These are phyloP conservation scores for Hipposideros armiger DNA, from an alignment of 2,113 vertebrate genomes.

Conservation along the genomic window DNA sequence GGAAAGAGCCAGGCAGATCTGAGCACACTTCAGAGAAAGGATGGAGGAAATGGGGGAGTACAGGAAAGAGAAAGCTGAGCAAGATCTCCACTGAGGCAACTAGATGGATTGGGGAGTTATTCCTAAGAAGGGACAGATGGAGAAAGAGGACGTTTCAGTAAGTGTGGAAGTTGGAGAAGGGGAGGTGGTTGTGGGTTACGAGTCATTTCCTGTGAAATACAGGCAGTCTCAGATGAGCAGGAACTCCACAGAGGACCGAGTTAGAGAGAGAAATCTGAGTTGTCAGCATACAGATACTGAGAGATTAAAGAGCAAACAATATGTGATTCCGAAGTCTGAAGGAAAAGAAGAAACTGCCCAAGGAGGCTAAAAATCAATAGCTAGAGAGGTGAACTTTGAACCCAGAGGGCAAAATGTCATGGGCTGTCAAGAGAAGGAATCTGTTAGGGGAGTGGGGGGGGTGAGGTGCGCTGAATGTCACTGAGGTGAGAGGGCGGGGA, in stretches of 20 bases:
- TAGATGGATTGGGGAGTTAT: background rate
- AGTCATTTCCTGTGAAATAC: background rate
- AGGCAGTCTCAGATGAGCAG: background rate
- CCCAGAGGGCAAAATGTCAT: rapidly evolving
- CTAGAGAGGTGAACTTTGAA: background rate
- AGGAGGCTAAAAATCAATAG: background rate
- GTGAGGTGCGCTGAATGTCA: rapidly evolving
- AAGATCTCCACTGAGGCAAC: background rate
- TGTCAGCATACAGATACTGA: background rate
- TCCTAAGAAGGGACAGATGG: background rate
- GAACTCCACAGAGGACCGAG: background rate
- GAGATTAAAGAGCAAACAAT: background rate
- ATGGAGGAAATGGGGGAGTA: rapidly evolving
- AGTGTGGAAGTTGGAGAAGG: background rate
- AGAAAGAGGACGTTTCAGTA: background rate
- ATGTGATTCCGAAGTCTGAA: background rate
- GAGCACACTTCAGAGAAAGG: background rate
- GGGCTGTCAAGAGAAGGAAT: background rate
- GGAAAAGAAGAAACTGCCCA: background rate
- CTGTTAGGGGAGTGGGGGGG: background rate
- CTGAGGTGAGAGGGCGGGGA: background rate
- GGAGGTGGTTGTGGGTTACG: background rate
- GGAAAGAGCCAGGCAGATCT: background rate
- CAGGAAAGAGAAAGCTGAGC: background rate
- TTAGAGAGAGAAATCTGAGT: background rate